Evolutionary conservation across 2,888 invertebrate genomes (phyloP), one percentile per base, ranked within the genome.

Genomic region (Nasonia oneida): DNA sequence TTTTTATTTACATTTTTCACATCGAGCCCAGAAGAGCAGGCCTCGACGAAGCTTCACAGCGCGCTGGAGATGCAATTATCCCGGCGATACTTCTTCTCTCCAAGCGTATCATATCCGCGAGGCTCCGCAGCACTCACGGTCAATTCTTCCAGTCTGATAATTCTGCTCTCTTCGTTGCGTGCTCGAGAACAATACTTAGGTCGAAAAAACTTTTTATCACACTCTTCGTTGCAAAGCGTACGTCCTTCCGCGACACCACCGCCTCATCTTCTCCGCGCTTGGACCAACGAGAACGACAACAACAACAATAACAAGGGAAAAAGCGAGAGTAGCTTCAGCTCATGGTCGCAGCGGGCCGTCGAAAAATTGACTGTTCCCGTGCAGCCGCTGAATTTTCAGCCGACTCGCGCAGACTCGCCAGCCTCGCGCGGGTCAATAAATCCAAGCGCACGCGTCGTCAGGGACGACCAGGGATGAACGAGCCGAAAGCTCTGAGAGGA

Each of bases 401-500:
- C 53, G 14, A 47, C 79, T 15, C 39, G 33, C 76, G 57, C 78
- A 53, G 53, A 23, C 75, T 23, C 75, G 57, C 39, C 29, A 39
- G 29, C 18, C 81, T 29, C 76, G 77, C 81, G 42, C 76, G 77
- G 73, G 83, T 86, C 83, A 74, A 86, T 86, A 84, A 84, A 77
- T 86, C 33, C 73, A 57, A 53, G 64, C n/a, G 81, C 77, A 71
- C 82, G 47, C 75, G 73, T n/a, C 71, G n/a, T 29, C 70, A 71
- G 67, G 61, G n/a, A 37, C 33, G 12, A 37, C 77, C 77, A 37
- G 23, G 78, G 61, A 57, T 78, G 64, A 39, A 42, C 75, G 53
- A 23, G 37, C 37, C 37, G 29, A 47, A n/a, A 67, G 33, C 23
- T 67, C n/a, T 3, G 15, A n/a, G 57, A n/a, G 57, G 15, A n/a